phyloP scores from a whole-genome alignment of 2,113 vertebrate species.

The Paracanthobrama guichenoti region DNA sequence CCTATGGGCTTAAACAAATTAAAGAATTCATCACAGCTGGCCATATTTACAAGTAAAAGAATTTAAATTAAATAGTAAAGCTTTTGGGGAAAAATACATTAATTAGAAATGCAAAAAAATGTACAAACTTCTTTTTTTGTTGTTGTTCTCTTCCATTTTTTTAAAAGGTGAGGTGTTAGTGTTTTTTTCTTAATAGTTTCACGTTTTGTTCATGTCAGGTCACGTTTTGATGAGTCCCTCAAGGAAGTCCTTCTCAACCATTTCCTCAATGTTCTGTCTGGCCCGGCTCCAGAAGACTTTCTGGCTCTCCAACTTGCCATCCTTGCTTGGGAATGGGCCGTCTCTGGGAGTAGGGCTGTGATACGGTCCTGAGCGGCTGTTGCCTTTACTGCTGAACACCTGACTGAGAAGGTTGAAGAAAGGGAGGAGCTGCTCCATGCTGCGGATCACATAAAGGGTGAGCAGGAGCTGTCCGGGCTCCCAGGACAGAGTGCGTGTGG shows the following conservation, averaged over 20 bases:
- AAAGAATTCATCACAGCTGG: constrained; percentile 84
- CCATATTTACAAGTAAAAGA: constrained; percentile 86
- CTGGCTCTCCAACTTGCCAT: constrained; percentile 92
- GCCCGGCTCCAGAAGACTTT: constrained; percentile 93
- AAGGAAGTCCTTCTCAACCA: constrained; percentile 98
- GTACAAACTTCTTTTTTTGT: constrained; percentile 70
- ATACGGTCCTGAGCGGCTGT: constrained; percentile 83
- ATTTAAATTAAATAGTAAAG: constrained; percentile 92
- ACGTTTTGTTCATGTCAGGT: constrained; percentile 53
- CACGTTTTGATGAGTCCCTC: constrained; percentile 95
- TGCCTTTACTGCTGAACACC: constrained; percentile 95
- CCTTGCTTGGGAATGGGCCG: constrained; percentile 81
- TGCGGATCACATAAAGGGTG: constrained; percentile 90
- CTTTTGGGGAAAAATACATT: constrained; percentile 73
- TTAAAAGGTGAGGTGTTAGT: constrained; percentile 71
- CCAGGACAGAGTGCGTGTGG: constrained; percentile 85
- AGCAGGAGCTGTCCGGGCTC: constrained; percentile 91
- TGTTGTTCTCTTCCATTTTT: constrained; percentile 43
- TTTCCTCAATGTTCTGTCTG: constrained; percentile 96
- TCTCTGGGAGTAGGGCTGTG: constrained; percentile 79
- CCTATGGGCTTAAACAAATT: constrained; percentile 77
- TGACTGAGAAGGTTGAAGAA: constrained; percentile 97
- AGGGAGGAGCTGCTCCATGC: constrained; percentile 95
- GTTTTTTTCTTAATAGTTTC: constrained; percentile 50
- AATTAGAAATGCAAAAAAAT: constrained; percentile 79